Conservation (phyloP, 2,113 vertebrate genomes). For the Phocoena phocoena region DNA sequence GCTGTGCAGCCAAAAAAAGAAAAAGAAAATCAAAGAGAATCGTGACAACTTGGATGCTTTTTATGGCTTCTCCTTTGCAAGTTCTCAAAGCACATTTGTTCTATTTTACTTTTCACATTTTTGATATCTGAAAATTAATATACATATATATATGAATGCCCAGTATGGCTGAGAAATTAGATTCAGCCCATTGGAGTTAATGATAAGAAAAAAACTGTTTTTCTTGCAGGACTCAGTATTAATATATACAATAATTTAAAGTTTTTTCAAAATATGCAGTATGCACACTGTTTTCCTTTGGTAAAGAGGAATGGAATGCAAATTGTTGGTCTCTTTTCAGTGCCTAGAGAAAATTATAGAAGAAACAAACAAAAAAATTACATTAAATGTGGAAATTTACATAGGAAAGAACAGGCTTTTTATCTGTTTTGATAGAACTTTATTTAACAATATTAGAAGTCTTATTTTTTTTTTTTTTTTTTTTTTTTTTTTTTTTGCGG, state of each 20-base stretch:
- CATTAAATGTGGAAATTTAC: conserved; percentile 6
- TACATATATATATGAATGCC: neutral
- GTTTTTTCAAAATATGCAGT: neutral
- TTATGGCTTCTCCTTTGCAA: neutral
- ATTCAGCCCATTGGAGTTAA: neutral
- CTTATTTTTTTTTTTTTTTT: no score
- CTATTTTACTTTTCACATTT: neutral
- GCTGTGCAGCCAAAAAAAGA: neutral
- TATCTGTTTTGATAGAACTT: neutral
- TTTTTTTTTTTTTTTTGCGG: no score
- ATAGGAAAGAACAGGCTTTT: neutral
- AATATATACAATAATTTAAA: neutral
- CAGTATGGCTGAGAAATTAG: neutral
- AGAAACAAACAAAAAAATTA: neutral
- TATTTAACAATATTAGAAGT: neutral
- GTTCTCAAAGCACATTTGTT: neutral
- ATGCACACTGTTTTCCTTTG: neutral
- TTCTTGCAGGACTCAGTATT: neutral
- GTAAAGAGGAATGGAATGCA: neutral
- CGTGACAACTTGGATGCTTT: neutral
- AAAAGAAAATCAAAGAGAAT: neutral
- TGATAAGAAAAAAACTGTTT: neutral
- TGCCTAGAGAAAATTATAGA: neutral
- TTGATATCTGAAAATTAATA: neutral
- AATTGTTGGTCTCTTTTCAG: neutral